Base-by-base conservation (phyloP, 2,797 vertebrate genomes). In the Enteromius paludinosus region DNA sequence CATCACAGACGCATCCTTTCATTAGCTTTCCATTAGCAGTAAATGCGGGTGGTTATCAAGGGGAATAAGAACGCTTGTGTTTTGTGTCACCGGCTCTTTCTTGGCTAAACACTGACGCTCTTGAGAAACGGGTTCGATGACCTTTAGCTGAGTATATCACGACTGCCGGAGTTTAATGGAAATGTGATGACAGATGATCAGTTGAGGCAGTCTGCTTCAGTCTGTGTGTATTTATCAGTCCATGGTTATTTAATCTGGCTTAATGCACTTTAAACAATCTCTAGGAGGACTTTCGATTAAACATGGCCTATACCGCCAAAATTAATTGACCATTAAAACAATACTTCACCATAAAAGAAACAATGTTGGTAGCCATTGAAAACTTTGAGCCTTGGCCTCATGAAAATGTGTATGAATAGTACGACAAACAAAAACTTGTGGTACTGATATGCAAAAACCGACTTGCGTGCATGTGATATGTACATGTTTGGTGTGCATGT, bases 11-110 rank as follows among this genome's bases (percentile, higher is more conserved):
- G 49, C 84, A 86, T 87, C 59, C 79, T 77, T 85, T 89, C 43
- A 85, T 83, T 83, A 78, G 52, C 33, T 61, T 69, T 85, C 77
- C 77, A 84, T 86, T 84, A 79, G 69, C 35, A 38, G 47, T 54
- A 79, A 69, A 69, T 33, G 47, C 10, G 10, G n/a, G 47, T 20
- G 30, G n/a, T 61, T 41, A 76, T 76, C 73, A 76, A 76, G 56
- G 41, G 17, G 49, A 41, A 68, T 52, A 68, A 41, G 47, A 56
- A 28, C 14, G 4, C 75, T 49, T 68, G 28, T 61, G 73, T 59
- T 76, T 76, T 41, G 33, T 49, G 30, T 64, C 74, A 62, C 23
- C 12, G 3, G 33, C 72, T 28, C 52, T 56, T 74, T 30, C 72
- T 56, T 74, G 30, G 28, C 25, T 33, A 23, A 65, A 77, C 74